A percentile compares a stretch with the other conserved stretches of the same genome.
These are phyloP conservation scores for Nemapogon koenigi DNA, from an alignment of 2,888 invertebrate species.

Conservation along the genomic window DNA sequence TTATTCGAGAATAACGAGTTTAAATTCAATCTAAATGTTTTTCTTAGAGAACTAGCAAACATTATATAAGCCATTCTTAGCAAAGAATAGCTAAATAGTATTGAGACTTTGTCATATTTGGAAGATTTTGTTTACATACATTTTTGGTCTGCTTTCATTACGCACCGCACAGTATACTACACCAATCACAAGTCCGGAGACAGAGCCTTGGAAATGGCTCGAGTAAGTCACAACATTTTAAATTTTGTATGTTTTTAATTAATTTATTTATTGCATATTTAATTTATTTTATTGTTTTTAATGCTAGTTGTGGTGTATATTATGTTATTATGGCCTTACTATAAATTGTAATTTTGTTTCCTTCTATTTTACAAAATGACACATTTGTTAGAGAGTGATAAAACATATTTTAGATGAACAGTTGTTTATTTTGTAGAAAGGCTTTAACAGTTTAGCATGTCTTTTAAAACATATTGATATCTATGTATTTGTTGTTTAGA, in stretches of 20 bases:
- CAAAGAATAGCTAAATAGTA: too few relatives aligned
- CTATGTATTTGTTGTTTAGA: too few relatives aligned
- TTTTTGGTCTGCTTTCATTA: conserved; percentile 19
- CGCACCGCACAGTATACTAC: conserved; percentile 77
- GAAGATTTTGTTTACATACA: too few relatives aligned
- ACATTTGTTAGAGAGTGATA: neutral
- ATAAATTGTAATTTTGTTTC: neutral
- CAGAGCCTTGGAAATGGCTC: conserved; percentile 91
- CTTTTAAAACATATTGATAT: neutral
- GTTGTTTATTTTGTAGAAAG: too few relatives aligned
- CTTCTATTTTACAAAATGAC: neutral
- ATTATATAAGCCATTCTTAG: too few relatives aligned
- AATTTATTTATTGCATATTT: conserved; percentile 1
- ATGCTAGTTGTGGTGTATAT: too few relatives aligned
- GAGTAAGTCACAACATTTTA: conserved; percentile 67
- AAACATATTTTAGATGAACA: neutral
- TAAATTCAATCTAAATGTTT: too few relatives aligned
- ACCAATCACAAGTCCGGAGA: conserved; percentile 87
- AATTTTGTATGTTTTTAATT: conserved; percentile 6
- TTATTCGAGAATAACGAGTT: too few relatives aligned
- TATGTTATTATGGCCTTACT: neutral
- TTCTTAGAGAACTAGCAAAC: too few relatives aligned
- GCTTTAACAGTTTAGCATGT: too few relatives aligned
- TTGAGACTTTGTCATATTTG: too few relatives aligned
- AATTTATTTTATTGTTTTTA: neutral